Base-by-base conservation (phyloP, 2,888 invertebrate species). In the Scaptomyza flava region DNA sequence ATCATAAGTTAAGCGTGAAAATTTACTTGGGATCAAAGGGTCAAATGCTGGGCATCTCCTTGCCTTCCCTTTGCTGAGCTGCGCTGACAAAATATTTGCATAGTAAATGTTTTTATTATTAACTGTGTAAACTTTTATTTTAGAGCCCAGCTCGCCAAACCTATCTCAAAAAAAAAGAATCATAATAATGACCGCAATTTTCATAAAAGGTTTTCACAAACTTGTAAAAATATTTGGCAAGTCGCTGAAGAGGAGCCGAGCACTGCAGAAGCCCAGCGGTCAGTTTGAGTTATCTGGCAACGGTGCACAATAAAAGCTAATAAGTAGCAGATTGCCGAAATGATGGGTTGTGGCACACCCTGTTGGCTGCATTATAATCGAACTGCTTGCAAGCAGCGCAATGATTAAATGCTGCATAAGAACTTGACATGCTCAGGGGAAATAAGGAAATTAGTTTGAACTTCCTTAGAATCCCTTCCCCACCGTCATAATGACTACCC, bases 41-140 rank as follows among this genome's bases (percentile, higher is more conserved):
- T 57, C 58, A 67, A 27, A 27, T 27, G 27, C 27, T 27, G 6
- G 27, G 27, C 27, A 27, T 27, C 27, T 27, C 27, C 27, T 27
- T 27, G 27, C 3, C 27, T 27, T 6, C 14, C 6, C 12, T 30
- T 43, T 53, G 14, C 43, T 27, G 23, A 4, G n/a, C 38, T 30
- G 36, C 12, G 23, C 70, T 67, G 72, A 68, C 67, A 72, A 85
- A 85, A 85, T 85, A 83, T 85, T 85, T 85, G 84, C 79, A 74
- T 81, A 87, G 86, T 81, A 85, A 85, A 85, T 85, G 87, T 80
- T 78, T 85, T 81, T 85, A 81, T 85, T 85, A 85, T 85, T 85
- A 85, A 85, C 85, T 78, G 72, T 71, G 81, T 70, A 87, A 85
- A 87, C 81, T 74, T 76, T 79, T 72, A 70, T 77, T 71, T 79